These are phyloP conservation scores for Conistra vaccinii DNA, from an alignment of 2,888 invertebrate species.

Conservation along the genomic window DNA sequence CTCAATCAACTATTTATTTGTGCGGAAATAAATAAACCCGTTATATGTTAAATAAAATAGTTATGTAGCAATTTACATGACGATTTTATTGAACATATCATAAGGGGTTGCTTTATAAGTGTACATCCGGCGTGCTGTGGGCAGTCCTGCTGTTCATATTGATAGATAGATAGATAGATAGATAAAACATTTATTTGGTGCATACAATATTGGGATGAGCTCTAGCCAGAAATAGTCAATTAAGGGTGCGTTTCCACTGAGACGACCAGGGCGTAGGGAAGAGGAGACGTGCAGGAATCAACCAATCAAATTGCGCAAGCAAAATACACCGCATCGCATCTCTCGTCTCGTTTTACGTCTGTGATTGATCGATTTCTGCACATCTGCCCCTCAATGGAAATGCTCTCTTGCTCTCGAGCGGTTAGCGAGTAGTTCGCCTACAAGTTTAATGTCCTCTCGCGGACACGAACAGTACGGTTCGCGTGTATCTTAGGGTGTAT, in stretches of 20 bases:
- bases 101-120: constrained; percentile 2
- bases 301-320: neutral
- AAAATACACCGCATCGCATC: neutral
- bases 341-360: neutral
- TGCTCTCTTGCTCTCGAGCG: too few species aligned
- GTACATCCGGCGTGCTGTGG: neutral
- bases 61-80: neutral
- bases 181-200: too few species aligned
- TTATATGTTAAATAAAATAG: too few species aligned
- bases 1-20: neutral
- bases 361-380: neutral
- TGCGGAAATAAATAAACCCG: too few species aligned
- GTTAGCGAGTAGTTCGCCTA: too few species aligned
- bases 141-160: neutral
- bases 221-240: neutral
- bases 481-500: too few species aligned
- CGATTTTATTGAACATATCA: neutral
- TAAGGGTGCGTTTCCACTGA: too few species aligned
- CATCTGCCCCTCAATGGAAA: constrained; percentile 6
- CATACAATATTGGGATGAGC: neutral
- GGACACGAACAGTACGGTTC: too few species aligned
- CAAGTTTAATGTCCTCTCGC: too few species aligned
- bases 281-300: neutral
- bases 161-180: too few species aligned
- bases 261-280: neutral